Evolutionary conservation across 23 tunicate genomes (phyloP), one percentile per base, ranked within the genome.

Genomic region (Ciona savignyi): DNA sequence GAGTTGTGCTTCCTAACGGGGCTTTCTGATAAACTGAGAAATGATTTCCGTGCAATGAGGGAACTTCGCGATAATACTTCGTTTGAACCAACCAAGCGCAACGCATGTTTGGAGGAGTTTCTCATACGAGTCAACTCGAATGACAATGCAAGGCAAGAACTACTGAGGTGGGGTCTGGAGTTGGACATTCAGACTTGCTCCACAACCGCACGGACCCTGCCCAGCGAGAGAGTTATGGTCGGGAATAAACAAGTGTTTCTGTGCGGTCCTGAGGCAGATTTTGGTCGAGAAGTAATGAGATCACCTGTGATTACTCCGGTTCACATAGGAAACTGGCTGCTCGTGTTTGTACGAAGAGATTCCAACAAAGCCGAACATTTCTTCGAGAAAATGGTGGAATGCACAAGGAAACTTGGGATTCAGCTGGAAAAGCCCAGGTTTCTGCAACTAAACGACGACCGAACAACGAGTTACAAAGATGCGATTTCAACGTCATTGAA

Each of bases 1-100:
- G 98, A 92, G 70, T 48, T 92, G 66, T 92, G 98, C 62, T 81
- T 60, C 71, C 31, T 92, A 26, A 92, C 98, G 22, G 98, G 98
- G 0, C 34, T 92, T 31, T 80, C 86, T 71, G 98, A 92, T 30
- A 65, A 72, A 24, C 33, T 81, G 2, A 56, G 95, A 25, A 68
- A 32, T 6, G 98, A 92, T 71, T 92, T 85, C 64, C 32, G 76
- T 2, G 90, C 87, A n/a, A 92, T 92, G 98, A 85, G 81, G 34
- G 93, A 92, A 22, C 77, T 92, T 2, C 83, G 78, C 28, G 87
- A 75, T 21, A 51, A 70, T 26, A 92, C 98, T 0, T 68, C 84
- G 60, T 51, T 79, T 70, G 30, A 68, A 2, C 98, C 98, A 1
- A 65, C 29, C 1, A 64, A 72, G 2, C 56, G 98, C 60, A 77